Percentiles rank a stretch among this genome's conserved stretches.
Evolutionary conservation across 2,797 vertebrate genomes (phyloP).

Genomic region (Neosilurus hyrtlii): DNA sequence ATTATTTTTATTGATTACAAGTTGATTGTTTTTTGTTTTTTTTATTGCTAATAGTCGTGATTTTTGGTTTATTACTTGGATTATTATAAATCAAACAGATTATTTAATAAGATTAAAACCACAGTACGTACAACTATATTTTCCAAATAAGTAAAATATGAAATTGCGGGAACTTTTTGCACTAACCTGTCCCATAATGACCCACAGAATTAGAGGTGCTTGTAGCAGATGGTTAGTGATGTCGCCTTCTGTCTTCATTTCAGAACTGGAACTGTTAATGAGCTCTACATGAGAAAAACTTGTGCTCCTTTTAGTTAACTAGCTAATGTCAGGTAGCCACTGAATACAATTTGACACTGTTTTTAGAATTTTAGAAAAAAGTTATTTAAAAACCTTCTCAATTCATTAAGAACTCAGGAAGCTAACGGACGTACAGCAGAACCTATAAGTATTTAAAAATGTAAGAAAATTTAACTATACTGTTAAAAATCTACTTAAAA

Average conservation of each 20-base stretch:
- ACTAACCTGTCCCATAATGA: constrained; percentile 21
- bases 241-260: constrained; percentile 22
- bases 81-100: too few relatives aligned
- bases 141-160: not conserved
- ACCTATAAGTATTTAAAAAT: not conserved
- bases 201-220: constrained; percentile 23
- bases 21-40: too few relatives aligned
- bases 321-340: not conserved
- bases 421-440: not conserved
- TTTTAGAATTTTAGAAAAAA: not conserved
- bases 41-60: too few relatives aligned
- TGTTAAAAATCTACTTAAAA: not conserved
- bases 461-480: too few relatives aligned
- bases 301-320: not conserved
- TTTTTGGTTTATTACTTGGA: too few relatives aligned
- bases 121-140: not conserved
- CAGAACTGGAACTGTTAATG: constrained; percentile 11
- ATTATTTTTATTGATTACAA: too few relatives aligned
- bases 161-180: not conserved
- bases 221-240: constrained; percentile 24
- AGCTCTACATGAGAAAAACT: not conserved
- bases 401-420: not conserved
- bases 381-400: not conserved
- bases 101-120: not conserved
- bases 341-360: not conserved